Evolutionary conservation across 2,113 vertebrate genomes (phyloP).

Genomic region (Rhipidura dahli): DNA sequence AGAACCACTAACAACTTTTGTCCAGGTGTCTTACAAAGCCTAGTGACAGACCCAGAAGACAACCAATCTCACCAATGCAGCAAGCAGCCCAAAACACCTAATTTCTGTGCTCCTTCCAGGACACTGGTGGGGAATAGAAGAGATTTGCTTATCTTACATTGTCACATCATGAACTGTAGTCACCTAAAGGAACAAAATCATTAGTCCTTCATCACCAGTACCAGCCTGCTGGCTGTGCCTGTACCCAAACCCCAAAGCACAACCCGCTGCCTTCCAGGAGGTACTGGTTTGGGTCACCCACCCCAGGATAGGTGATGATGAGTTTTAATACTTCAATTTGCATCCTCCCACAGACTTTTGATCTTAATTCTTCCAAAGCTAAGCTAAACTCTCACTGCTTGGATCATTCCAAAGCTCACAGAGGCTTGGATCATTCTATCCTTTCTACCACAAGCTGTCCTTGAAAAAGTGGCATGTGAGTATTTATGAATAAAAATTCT

Average conservation of each 20-base stretch:
- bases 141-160: not conserved
- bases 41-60: not conserved
- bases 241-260: not conserved
- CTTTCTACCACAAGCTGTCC: not conserved
- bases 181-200: not conserved
- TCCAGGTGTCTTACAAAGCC: not conserved
- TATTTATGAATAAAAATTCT: not conserved
- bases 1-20: not conserved
- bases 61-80: not conserved
- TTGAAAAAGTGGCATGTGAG: not conserved
- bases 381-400: not conserved
- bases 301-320: not conserved
- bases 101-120: not conserved
- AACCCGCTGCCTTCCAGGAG: not conserved
- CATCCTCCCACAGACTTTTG: not conserved
- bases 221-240: not conserved
- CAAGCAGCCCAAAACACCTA: rapidly evolving
- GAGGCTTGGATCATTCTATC: not conserved
- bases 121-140: rapidly evolving
- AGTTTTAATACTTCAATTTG: not conserved
- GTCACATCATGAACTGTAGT: not conserved
- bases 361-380: not conserved
- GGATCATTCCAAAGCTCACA: rapidly evolving
- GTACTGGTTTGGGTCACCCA: not conserved
- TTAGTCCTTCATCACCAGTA: not conserved